Percentiles rank a stretch among this genome's conserved stretches.
Evolutionary conservation across 2,113 vertebrate species (phyloP).

Genomic region (Oreotrochilus melanogaster): DNA sequence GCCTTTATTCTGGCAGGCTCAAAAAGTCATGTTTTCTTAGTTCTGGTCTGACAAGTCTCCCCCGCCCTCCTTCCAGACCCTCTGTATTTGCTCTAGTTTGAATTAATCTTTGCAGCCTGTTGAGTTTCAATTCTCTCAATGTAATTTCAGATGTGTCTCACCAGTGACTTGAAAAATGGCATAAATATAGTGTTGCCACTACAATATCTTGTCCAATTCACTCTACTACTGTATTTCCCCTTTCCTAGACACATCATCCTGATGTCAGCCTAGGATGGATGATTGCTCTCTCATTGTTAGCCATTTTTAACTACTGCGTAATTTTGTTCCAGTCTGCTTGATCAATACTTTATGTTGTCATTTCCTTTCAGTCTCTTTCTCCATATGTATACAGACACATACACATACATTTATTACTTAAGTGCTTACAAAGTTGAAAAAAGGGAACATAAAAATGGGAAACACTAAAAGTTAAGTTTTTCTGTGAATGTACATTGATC

Average conservation of each 20-base stretch:
- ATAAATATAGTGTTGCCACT: background rate
- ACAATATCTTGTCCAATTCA: background rate
- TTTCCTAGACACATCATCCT: background rate
- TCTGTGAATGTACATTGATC: background rate
- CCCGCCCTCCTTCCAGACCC: background rate
- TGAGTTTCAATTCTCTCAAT: background rate
- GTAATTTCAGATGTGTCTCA: background rate
- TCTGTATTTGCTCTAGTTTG: background rate
- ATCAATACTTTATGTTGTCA: conserved; percentile 1
- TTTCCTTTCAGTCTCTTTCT: background rate
- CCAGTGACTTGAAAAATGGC: background rate
- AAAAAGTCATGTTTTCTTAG: background rate
- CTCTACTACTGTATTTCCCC: background rate
- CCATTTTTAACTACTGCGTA: background rate
- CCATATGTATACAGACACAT: fast-evolving
- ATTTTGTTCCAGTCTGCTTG: background rate
- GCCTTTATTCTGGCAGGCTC: background rate
- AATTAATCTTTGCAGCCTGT: background rate
- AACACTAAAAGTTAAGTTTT: background rate
- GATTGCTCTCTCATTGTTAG: background rate
- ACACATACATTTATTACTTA: background rate
- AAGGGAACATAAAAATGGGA: background rate
- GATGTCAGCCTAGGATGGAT: background rate
- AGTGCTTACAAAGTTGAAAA: background rate
- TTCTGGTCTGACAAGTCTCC: background rate